Base-by-base conservation (phyloP, 37 sponge, comb jelly and placozoan species). In the Agelas oroides region DNA sequence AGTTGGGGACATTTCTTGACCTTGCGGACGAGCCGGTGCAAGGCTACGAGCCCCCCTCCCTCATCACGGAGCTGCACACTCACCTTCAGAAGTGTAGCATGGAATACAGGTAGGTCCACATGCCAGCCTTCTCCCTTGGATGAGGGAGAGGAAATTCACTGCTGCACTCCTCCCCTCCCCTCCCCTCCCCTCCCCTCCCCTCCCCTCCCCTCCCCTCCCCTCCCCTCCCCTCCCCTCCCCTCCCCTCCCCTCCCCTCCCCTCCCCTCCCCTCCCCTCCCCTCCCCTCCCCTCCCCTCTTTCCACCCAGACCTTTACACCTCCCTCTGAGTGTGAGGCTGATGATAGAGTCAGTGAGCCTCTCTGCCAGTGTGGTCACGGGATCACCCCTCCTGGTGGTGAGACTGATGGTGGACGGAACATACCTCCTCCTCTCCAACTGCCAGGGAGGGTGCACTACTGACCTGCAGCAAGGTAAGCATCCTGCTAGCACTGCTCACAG, bases 351-450 rank as follows among this genome's bases (percentile, higher is more conserved):
- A 0, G 36, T 83, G n/a, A 78, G 83, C 24, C 54, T 95, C n/a
- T 89, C 96, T 18, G 89, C 89, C 24, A 95, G 79, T 58, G 19
- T 95, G 5, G 90, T 95, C 55, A 73, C 88, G 8, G 91, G 91
- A 0, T 75, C 94, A 1, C 86, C 87, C 37, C 39, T 95, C 53
- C 64, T 78, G 59, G 88, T 85, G 73, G 59, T 82, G 56, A 88
- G 85, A 64, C n/a, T 95, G 30, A 54, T 91, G 34, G 57, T 91
- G 60, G 91, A 91, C 53, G 46, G 53, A 0, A 35, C 59, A 33
- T 71, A 86, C 54, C 68, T 95, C 23, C 73, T 80, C 21, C 76
- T 95, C 25, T 65, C 90, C 6, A 32, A 80, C 74, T 46, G 46
- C 46, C 46, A 8, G 46, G 46, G 8, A 12, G 46, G n/a, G n/a